These are phyloP conservation scores for Gallinago stenura DNA, from an alignment of 2,797 vertebrate species.

Conservation along the genomic window DNA sequence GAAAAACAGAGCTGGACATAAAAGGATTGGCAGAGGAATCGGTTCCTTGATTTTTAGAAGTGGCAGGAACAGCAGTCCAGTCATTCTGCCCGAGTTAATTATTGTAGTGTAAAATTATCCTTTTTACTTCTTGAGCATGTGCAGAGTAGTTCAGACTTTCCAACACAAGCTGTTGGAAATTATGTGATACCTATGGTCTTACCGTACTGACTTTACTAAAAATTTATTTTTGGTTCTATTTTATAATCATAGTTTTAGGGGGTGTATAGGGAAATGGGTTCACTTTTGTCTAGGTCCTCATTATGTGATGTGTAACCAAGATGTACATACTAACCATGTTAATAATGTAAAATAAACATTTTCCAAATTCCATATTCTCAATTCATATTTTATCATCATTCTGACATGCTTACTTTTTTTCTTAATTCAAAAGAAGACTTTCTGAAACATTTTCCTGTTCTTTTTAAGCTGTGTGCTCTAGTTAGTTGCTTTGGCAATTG, in stretches of 20 bases:
- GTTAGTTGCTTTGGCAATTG: conserved; percentile 30
- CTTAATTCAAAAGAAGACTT: neutral
- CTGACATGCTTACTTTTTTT: neutral
- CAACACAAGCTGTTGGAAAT: neutral
- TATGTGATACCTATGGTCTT: neutral
- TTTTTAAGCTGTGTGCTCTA: neutral
- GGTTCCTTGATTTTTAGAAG: neutral
- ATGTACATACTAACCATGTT: accelerated
- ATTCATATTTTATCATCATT: neutral
- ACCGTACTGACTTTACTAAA: neutral
- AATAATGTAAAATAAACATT: neutral
- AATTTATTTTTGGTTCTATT: neutral
- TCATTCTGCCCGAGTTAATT: neutral
- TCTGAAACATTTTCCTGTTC: neutral
- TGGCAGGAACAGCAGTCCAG: neutral
- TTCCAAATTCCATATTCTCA: neutral
- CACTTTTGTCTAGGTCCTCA: neutral
- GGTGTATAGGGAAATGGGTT: neutral
- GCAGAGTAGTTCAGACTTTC: neutral
- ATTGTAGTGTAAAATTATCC: neutral
- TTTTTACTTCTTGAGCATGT: neutral
- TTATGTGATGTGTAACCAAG: neutral
- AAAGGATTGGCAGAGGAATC: neutral
- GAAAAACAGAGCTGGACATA: neutral
- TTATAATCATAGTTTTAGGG: neutral